Conservation (phyloP, 1,140 invertebrate species). For the Lepeophtheirus salmonis region DNA sequence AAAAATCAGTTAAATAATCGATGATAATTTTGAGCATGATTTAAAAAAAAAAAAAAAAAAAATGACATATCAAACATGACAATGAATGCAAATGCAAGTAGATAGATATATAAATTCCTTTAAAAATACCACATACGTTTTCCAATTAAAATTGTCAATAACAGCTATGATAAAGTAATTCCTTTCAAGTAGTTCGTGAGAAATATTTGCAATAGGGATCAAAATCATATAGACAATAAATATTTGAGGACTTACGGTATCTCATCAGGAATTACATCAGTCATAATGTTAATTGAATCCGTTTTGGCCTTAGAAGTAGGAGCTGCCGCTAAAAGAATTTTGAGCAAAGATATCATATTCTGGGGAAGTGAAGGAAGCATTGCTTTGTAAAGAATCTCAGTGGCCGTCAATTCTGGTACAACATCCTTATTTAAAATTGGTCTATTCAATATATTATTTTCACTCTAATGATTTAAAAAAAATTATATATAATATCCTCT, state of each 20-base stretch:
- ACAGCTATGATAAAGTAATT: no score
- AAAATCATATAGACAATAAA: not conserved
- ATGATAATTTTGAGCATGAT: no score
- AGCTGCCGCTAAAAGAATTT: slow-evolving; percentile 87
- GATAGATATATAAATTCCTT: no score
- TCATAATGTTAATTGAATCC: slow-evolving; percentile 94
- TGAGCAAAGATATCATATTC: slow-evolving; percentile 88
- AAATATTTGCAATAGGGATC: no score
- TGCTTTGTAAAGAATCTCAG: slow-evolving; percentile 45
- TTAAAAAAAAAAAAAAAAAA: no score
- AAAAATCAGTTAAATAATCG: no score
- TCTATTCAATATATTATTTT: slow-evolving; percentile 44
- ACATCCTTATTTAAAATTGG: slow-evolving; percentile 38
- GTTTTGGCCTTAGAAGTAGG: slow-evolving; percentile 95
- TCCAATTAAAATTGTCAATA: no score
- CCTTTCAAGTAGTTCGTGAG: no score
- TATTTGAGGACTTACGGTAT: slow-evolving; percentile 49
- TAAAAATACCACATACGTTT: no score
- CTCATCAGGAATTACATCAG: slow-evolving; percentile 87
- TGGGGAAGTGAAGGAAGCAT: slow-evolving; percentile 83
- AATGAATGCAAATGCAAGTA: no score
- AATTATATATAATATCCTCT: not conserved
- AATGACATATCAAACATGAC: no score
- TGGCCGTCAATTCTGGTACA: slow-evolving; percentile 50
- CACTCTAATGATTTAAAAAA: slow-evolving; percentile 40